These are phyloP conservation scores for Digitonthophagus gazella DNA, from an alignment of 2,888 invertebrate genomes.

Conservation along the genomic window DNA sequence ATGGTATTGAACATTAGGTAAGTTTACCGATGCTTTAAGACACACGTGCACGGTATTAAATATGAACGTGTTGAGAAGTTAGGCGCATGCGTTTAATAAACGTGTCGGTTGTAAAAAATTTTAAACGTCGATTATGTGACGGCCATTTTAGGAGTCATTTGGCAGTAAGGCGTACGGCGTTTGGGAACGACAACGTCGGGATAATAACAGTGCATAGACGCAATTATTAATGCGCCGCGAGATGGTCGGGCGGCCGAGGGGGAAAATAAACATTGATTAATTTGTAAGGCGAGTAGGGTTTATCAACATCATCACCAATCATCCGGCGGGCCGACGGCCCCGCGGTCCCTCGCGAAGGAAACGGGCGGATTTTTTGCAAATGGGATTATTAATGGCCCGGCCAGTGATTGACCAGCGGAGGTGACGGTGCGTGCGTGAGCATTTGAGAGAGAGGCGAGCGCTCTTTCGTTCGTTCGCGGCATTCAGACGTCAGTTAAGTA, in stretches of 20 bases:
- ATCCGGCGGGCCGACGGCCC: neutral
- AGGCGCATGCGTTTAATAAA: too few relatives aligned
- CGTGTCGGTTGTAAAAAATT: neutral
- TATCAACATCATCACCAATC: constrained; percentile 14
- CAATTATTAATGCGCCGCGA: neutral
- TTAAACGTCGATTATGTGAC: neutral
- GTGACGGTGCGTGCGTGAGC: constrained; percentile 7
- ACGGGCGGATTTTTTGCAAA: constrained; percentile 8
- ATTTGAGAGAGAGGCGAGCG: constrained; percentile 21
- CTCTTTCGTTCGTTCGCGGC: constrained; percentile 23
- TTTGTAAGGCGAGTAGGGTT: constrained; percentile 10
- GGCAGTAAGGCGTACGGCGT: neutral
- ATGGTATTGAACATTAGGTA: too few relatives aligned
- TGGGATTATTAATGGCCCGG: constrained; percentile 12
- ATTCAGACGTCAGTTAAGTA: constrained; percentile 38
- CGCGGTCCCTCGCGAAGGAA: neutral
- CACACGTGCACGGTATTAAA: too few relatives aligned
- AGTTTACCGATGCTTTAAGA: too few relatives aligned
- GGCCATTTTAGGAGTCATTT: neutral
- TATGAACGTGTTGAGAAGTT: too few relatives aligned
- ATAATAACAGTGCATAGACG: neutral
- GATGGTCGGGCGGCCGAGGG: neutral
- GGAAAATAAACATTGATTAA: constrained; percentile 13
- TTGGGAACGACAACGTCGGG: neutral
- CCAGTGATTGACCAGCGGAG: constrained; percentile 10